phyloP scores from a whole-genome alignment of 2,888 invertebrate species.

The Drepanosiphum platanoidis region DNA sequence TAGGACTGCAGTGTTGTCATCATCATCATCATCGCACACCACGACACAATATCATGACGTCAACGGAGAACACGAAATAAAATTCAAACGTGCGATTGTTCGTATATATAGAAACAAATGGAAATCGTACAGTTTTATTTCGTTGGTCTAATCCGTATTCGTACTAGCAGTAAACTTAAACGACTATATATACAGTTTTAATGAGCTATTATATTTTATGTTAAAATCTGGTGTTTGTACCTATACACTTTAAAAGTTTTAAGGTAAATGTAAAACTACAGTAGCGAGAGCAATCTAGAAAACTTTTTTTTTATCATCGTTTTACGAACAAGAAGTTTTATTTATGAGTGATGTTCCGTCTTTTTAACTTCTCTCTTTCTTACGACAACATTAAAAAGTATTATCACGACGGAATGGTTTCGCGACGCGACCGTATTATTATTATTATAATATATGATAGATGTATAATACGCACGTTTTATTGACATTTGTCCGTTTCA shows the following conservation, averaged over 20 bases:
- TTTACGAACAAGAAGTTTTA: neutral
- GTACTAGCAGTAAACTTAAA: neutral
- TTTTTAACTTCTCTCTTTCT: neutral
- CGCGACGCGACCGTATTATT: neutral
- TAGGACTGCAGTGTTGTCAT: neutral
- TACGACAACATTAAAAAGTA: neutral
- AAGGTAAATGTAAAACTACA: conserved; percentile 6
- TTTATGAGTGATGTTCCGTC: neutral
- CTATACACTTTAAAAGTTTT: conserved; percentile 26
- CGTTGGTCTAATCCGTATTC: neutral
- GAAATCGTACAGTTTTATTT: neutral
- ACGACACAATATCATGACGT: neutral
- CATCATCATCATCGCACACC: too few species aligned
- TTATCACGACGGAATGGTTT: neutral
- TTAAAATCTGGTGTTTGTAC: conserved; percentile 21
- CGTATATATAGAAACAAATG: neutral
- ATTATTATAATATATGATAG: too few species aligned
- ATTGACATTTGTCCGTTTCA: neutral
- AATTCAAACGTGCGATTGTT: neutral
- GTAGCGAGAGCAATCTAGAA: neutral
- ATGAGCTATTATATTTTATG: conserved; percentile 6
- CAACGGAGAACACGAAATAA: neutral
- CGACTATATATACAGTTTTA: neutral
- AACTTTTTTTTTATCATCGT: conserved; percentile 12
- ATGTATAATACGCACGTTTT: neutral